Conservation (phyloP, 2,797 vertebrate genomes). For the Periophthalmus magnuspinnatus region DNA sequence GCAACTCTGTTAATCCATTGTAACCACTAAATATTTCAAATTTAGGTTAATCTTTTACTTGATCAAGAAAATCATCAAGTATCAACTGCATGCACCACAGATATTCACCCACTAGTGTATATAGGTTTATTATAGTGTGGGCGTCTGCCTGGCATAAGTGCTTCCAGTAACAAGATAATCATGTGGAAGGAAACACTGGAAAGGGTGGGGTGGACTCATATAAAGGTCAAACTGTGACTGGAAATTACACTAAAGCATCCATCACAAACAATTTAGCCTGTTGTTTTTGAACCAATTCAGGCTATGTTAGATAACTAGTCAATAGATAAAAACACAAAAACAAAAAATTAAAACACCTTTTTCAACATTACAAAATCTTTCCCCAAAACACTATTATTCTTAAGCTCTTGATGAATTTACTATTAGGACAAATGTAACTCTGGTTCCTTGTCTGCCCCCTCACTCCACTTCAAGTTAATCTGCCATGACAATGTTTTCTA, state of each 20-base stretch:
- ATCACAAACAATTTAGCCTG: too few species aligned
- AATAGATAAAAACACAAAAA: too few species aligned
- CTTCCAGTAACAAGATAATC: not conserved
- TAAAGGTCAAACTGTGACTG: not conserved
- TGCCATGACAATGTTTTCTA: not conserved
- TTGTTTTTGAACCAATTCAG: too few species aligned
- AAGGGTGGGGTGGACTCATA: not conserved
- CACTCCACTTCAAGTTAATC: not conserved
- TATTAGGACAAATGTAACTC: too few species aligned
- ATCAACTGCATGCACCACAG: not conserved
- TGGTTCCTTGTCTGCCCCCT: not conserved
- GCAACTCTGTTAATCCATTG: too few species aligned
- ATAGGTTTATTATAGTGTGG: not conserved
- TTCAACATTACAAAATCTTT: too few species aligned
- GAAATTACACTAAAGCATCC: not conserved
- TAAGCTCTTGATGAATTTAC: not conserved
- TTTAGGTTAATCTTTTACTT: too few species aligned
- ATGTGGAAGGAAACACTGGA: not conserved
- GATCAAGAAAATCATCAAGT: too few species aligned
- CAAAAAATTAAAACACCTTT: too few species aligned
- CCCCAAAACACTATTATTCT: not conserved
- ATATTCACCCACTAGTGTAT: not conserved
- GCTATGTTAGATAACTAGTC: too few species aligned
- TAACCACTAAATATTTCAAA: too few species aligned
- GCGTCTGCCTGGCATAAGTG: not conserved